Evolutionary conservation across 2,113 vertebrate species (phyloP), one percentile per base, ranked within the genome.

Genomic region (Callopanchax toddi): DNA sequence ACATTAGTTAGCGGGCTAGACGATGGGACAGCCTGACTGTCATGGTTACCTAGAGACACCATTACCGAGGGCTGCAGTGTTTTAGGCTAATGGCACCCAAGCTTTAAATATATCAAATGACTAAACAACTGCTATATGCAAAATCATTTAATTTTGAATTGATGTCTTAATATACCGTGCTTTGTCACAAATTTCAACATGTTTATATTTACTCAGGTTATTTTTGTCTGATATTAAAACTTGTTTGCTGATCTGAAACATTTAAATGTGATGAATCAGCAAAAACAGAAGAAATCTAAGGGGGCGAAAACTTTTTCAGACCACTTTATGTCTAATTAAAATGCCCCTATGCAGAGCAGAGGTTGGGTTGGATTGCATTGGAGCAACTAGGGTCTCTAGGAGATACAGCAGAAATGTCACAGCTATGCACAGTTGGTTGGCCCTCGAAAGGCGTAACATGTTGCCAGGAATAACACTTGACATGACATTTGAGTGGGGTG

Each of bases 321-420:
- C 12, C 4, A 12, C 4, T 37, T 37, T 37, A 37, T 2, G 10
- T 37, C 36, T 11, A 37, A 37, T 11, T 37, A 37, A 37, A 13
- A 37, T 2, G 12, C 4, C 16, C 21, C 20, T 17, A 32, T 22
- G 15, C 7, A 8, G 40, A 50, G 22, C 39, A 40, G 34, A 7
- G 23, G 9, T n/a, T n/a, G 16, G 9, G 34, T n/a, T 7, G 34
- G 22, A n/a, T 16, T 34, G 36, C 16, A 36, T 18, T 25, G 16
- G 23, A 52, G 58, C 53, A 55, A 42, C 26, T n/a, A 29, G 70
- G 46, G 25, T 68, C 54, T 42, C 42, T 55, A 60, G 40, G 61
- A 69, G 39, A 75, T 42, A 32, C 42, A 67, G 70, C 53, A 76
- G 72, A 86, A 85, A 86, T 83, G 77, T 81, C 85, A 82, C 72